These are phyloP conservation scores for Pseudomyrmex pallidus DNA, from an alignment of 1,140 invertebrate genomes.

Conservation along the genomic window DNA sequence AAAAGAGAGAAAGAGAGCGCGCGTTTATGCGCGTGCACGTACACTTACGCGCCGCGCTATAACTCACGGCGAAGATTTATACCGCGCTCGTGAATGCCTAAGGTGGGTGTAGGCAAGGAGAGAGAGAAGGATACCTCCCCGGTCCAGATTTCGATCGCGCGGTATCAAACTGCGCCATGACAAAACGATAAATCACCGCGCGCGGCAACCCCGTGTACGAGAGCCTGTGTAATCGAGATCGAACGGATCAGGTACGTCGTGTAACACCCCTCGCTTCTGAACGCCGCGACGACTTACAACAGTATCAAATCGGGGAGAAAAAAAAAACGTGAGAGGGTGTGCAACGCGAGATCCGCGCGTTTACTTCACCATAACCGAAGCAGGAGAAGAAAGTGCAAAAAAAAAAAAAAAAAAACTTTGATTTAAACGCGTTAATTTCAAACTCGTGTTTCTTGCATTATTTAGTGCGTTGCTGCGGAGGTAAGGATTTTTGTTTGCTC, in stretches of 20 bases:
- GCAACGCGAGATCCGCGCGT: not conserved
- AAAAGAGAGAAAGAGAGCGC: too few species aligned
- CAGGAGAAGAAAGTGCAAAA: not conserved
- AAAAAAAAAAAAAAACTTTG: not conserved
- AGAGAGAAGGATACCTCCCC: conserved; percentile 30
- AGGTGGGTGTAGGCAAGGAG: conserved; percentile 52
- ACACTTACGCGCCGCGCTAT: conserved; percentile 37
- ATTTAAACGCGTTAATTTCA: not conserved
- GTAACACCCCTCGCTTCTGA: conserved; percentile 35
- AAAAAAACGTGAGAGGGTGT: not conserved
- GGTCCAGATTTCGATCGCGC: conserved; percentile 62
- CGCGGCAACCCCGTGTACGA: conserved; percentile 22
- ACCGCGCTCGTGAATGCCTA: conserved; percentile 47
- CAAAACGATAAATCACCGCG: conserved; percentile 61
- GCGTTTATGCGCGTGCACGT: conserved; percentile 46
- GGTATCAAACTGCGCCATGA: conserved; percentile 61
- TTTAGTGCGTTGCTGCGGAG: too few species aligned
- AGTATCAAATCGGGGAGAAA: not conserved
- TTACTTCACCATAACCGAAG: not conserved
- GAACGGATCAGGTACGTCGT: conserved; percentile 36
- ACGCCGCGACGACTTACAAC: not conserved
- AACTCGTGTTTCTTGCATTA: not conserved
- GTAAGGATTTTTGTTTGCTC: too few species aligned
- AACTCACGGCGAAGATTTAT: conserved; percentile 69
- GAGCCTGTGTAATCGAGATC: conserved; percentile 38